Percentiles rank a stretch among this genome's conserved stretches.
Evolutionary conservation across 1,140 invertebrate genomes (phyloP).

Genomic region (Nephila pilipes): DNA sequence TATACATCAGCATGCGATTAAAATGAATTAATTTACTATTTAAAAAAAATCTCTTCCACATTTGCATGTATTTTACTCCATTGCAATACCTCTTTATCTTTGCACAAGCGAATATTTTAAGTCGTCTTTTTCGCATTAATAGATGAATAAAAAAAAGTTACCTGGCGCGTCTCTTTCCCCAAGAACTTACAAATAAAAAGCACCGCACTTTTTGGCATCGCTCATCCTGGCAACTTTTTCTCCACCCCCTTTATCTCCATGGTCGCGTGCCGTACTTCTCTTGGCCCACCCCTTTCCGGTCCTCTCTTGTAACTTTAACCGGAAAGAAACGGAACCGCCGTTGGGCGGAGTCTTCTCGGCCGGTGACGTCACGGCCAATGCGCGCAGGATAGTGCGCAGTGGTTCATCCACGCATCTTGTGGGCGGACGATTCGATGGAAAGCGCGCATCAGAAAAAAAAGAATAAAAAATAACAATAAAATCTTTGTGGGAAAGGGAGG

Average conservation of each 20-base stretch:
- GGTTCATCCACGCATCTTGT: conserved; percentile 22
- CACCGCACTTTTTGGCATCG: conserved; percentile 14
- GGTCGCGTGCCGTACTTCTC: conserved; percentile 51
- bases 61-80: too few relatives aligned
- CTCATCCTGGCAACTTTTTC: conserved; percentile 67
- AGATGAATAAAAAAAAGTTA: not conserved
- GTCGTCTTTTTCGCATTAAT: not conserved
- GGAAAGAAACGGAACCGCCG: not conserved
- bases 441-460: conserved; percentile 46
- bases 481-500: conserved; percentile 8
- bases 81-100: too few relatives aligned
- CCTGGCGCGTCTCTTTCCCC: not conserved
- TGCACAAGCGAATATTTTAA: not conserved
- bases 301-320: conserved; percentile 55
- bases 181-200: conserved; percentile 33
- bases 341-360: conserved; percentile 32
- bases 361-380: conserved; percentile 64
- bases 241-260: conserved; percentile 70
- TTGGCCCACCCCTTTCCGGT: conserved; percentile 59
- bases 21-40: too few relatives aligned
- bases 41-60: too few relatives aligned
- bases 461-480: conserved; percentile 16
- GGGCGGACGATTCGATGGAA: conserved; percentile 64
- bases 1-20: too few relatives aligned
- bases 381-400: conserved; percentile 71